Base-by-base conservation (phyloP, 2,113 vertebrate genomes). In the Orycteropus afer region DNA sequence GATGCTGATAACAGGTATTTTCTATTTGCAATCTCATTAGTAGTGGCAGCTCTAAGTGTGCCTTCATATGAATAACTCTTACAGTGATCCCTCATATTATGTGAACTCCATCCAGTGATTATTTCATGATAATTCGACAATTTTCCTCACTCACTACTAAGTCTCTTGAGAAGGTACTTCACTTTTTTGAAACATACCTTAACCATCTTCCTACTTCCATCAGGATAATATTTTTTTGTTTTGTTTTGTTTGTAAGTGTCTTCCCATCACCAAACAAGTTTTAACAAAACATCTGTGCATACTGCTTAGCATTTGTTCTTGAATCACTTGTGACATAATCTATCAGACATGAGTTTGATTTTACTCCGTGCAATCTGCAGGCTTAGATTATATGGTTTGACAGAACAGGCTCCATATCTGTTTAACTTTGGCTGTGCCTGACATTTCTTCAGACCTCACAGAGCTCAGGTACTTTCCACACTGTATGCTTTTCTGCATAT, bases 1-100 rank as follows among this genome's bases (percentile, higher is more conserved):
- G 32, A 77, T 93, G 95, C 63, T 93, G 91, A 93, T 76, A 65
- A 86, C 79, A 96, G 69, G 51, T 49, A 86, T 91, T 93, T 95
- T 93, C 22, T 10, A 45, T 8, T 51, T 45, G 29, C 45, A 91
- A 42, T 15, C 79, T 97, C 83, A 96, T 91, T 96, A 94, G 45
- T 61, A 40, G 37, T 65, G 53, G 63, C 79, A 89, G 67, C 61
- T 88, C 73, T 82, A 88, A 40, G 73, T 93, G 92, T 79, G 80
- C 79, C 59, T 87, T 94, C 42, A n/a, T 67, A 94, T 91, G 80
- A 96, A 32, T 92, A 94, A 82, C 59, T 93, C 51, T 91, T n/a
- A 78, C 15, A 67, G 55, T 78, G 92, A 96, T 84, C 81, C 55
- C 49, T 78, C 15, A 1, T 74, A 74, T 92, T 84, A 32, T 40